Evolutionary conservation across 2,888 invertebrate species (phyloP).

Genomic region (Scaptomyza flava): DNA sequence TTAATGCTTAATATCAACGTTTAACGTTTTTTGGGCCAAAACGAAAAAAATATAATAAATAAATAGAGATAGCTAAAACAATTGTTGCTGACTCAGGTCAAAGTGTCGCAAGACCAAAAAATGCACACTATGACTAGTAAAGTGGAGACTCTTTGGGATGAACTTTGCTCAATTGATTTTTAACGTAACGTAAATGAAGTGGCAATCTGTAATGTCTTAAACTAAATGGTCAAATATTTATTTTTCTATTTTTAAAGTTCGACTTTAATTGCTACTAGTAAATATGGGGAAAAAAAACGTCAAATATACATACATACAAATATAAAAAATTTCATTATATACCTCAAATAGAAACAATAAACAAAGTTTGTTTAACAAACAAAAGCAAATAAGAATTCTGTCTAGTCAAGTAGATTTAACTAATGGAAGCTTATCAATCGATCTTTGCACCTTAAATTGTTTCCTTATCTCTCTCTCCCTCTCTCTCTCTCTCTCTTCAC

Average conservation of each 20-base stretch:
- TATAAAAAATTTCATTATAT: not conserved
- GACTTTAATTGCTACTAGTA: too few relatives aligned
- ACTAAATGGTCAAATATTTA: too few relatives aligned
- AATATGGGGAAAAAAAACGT: not conserved
- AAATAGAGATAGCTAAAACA: not conserved
- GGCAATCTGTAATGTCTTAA: too few relatives aligned
- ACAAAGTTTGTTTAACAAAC: too few relatives aligned
- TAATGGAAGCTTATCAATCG: slow-evolving; percentile 42
- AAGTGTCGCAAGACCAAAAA: slow-evolving; percentile 30
- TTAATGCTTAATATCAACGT: not conserved
- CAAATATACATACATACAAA: too few relatives aligned
- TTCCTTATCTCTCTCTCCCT: slow-evolving; percentile 41
- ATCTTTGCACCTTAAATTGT: slow-evolving; percentile 44
- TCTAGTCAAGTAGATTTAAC: not conserved
- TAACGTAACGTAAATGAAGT: not conserved
- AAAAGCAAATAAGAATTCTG: not conserved
- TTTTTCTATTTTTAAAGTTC: too few relatives aligned
- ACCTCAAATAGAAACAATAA: not conserved
- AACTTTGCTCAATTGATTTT: not conserved
- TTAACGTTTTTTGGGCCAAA: not conserved
- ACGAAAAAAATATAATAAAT: too few relatives aligned
- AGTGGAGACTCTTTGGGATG: not conserved
- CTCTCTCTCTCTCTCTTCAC: slow-evolving; percentile 20
- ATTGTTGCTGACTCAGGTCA: slow-evolving; percentile 59
- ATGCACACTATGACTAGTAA: slow-evolving; percentile 42